A percentile compares a stretch with the other conserved stretches of the same genome.
phyloP scores from a whole-genome alignment of 2,113 vertebrate species.

The Felis catus region F.catus_Fca126_mat1.0 CM031423.1:5099501-5100000 shows the following conservation, averaged over 20 bases:
- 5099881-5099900: no score
- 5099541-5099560: background rate
- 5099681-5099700: background rate
- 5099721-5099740: background rate
- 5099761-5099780: fast-evolving
- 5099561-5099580: background rate
- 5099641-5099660: background rate
- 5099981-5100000: no score
- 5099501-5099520: background rate
- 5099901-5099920: no score
- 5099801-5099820: background rate
- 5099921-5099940: no score
- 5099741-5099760: background rate
- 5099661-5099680: background rate
- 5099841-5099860: no score
- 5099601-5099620: background rate
- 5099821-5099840: no score
- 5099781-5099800: background rate
- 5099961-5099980: no score
- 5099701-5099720: background rate
- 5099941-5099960: no score
- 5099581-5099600: background rate
- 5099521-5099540: background rate
- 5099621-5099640: background rate
- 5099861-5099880: no score